These are phyloP conservation scores for Ictalurus punctatus DNA, from an alignment of 2,113 vertebrate species.

Conservation along the genomic window DNA sequence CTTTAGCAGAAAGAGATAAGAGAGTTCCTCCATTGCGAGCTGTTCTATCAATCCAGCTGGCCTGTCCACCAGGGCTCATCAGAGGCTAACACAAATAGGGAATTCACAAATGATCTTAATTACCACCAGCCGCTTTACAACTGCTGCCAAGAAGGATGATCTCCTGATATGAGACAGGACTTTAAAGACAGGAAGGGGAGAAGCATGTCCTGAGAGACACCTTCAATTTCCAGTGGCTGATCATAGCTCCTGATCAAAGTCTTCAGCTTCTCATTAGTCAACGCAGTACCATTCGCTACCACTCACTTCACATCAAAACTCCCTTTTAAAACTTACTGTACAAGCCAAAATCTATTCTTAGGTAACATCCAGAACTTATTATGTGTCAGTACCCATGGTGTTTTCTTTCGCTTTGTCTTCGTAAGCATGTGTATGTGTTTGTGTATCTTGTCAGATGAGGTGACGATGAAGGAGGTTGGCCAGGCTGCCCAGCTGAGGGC, in stretches of 20 bases:
- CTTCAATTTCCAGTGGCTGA: not conserved
- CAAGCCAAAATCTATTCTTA: not conserved
- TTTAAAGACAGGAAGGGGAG: not conserved
- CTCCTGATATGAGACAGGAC: constrained; percentile 10
- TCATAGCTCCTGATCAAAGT: constrained; percentile 21
- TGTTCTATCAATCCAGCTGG: constrained; percentile 30
- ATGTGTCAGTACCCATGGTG: not conserved
- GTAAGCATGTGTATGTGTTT: constrained; percentile 30
- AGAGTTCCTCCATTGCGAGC: constrained; percentile 4
- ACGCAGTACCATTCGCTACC: not conserved
- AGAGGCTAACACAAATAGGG: constrained; percentile 44
- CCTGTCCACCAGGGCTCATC: constrained; percentile 23
- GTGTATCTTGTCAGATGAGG: constrained; percentile 77
- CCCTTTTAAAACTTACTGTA: not conserved
- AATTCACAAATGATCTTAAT: constrained; percentile 20
- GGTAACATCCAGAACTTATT: not conserved
- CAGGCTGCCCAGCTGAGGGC: constrained; percentile 85
- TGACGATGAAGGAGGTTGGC: constrained; percentile 88
- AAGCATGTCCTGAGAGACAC: not conserved
- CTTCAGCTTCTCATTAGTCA: not conserved
- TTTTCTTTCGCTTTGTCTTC: constrained; percentile 44
- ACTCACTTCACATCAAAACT: not conserved
- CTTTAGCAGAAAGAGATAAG: constrained; percentile 17
- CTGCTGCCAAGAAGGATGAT: constrained; percentile 33
- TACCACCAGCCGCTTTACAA: constrained; percentile 31